These are phyloP conservation scores for Nyctereutes procyonoides DNA, from an alignment of 2,113 vertebrate genomes.

Conservation along the genomic window DNA sequence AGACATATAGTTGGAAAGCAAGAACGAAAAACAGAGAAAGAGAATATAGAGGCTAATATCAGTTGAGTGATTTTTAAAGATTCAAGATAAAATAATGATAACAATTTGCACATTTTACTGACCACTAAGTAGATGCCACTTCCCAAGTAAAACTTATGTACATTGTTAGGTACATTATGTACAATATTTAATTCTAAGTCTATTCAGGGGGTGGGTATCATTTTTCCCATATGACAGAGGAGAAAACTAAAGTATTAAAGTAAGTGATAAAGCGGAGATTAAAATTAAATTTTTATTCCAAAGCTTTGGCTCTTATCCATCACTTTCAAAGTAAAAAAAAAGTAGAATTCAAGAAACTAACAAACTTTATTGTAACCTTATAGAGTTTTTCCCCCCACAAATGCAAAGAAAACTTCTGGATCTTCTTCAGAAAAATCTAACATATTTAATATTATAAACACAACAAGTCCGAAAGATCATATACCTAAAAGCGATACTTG, in stretches of 20 bases:
- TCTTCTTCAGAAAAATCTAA: not conserved
- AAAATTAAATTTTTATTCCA: constrained; percentile 3
- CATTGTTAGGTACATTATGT: not conserved
- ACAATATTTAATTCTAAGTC: not conserved
- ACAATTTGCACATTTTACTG: not conserved
- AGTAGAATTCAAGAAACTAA: not conserved
- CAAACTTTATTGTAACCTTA: not conserved
- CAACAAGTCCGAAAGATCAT: not conserved
- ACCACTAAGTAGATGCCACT: not conserved
- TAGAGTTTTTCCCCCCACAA: not conserved
- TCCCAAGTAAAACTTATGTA: not conserved
- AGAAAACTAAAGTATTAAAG: not conserved
- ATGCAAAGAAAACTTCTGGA: not conserved
- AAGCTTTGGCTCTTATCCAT: not conserved
- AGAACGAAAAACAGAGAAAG: not conserved
- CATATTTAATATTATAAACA: not conserved
- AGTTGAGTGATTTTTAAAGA: not conserved
- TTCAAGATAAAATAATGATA: constrained; percentile 9
- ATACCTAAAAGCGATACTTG: not conserved
- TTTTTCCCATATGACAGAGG: not conserved
- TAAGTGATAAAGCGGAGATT: not conserved
- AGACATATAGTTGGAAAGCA: not conserved
- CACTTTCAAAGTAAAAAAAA: not conserved
- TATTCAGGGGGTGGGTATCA: not conserved
- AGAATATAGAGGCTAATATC: not conserved